A percentile compares a stretch with the other conserved stretches of the same genome.
Conservation (phyloP, 2,888 invertebrate species). For the Muschampia plurimacula region DNA sequence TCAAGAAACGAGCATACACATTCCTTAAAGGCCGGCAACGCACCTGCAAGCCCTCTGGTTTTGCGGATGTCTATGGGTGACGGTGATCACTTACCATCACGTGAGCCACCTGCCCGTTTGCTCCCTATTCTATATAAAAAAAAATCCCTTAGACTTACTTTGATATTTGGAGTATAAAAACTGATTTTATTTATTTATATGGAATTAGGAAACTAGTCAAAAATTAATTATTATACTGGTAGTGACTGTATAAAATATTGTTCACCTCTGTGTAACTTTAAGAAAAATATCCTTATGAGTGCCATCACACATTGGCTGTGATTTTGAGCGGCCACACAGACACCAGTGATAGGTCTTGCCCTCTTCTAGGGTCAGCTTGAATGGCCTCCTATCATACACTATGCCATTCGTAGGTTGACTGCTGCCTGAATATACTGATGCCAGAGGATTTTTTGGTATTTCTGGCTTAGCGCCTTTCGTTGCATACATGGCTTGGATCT, state of each 20-base stretch:
- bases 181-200: too few species aligned
- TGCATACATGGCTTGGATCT: conserved; percentile 61
- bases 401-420: conserved; percentile 90
- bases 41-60: too few species aligned
- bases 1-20: conserved; percentile 25
- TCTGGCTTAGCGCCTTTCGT: conserved; percentile 77
- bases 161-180: too few species aligned
- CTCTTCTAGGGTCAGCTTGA: conserved; percentile 89
- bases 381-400: conserved; percentile 96
- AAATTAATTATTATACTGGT: background rate
- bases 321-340: conserved; percentile 96
- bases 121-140: too few species aligned
- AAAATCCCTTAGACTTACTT: too few species aligned
- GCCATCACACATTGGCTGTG: conserved; percentile 97
- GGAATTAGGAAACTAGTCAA: too few species aligned
- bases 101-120: too few species aligned
- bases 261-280: conserved; percentile 89
- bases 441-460: conserved; percentile 89
- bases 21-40: too few species aligned
- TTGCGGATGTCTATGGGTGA: too few species aligned
- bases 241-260: background rate
- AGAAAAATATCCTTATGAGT: conserved; percentile 92
- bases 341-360: conserved; percentile 96
- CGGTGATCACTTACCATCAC: too few species aligned
- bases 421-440: conserved; percentile 85